A percentile compares a stretch with the other conserved stretches of the same genome.
Evolutionary conservation across 2,113 vertebrate species (phyloP).

Genomic region (Emberiza fucata): DNA sequence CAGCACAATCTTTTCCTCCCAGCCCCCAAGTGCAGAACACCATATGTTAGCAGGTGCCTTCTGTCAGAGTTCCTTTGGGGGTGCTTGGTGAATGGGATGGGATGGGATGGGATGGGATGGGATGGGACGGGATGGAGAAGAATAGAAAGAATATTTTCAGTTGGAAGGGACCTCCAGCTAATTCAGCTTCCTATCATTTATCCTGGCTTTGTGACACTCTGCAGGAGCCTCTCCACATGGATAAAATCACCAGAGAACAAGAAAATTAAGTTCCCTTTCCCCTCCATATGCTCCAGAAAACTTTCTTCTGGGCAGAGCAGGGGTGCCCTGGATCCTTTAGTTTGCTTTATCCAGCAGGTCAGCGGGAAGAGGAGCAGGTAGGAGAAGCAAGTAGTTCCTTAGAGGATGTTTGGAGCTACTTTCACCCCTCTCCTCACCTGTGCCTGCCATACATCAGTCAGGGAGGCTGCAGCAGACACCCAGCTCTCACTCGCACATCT

Average conservation of each 20-base stretch:
- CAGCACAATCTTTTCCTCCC: neutral
- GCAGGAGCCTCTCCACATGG: neutral
- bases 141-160: neutral
- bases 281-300: neutral
- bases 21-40: neutral
- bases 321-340: neutral
- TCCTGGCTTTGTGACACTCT: neutral
- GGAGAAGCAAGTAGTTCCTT: neutral
- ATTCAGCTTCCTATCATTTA: neutral
- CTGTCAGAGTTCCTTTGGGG: neutral
- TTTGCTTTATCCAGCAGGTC: neutral
- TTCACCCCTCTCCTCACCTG: neutral
- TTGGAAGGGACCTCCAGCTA: neutral
- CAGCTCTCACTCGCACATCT: fast-evolving
- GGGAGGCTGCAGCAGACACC: neutral
- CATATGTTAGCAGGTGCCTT: neutral
- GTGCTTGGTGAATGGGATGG: neutral
- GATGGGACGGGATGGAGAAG: neutral
- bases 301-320: neutral
- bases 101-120: neutral
- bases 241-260: neutral
- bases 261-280: neutral
- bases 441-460: fast-evolving
- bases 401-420: neutral
- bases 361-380: neutral